Base-by-base conservation (phyloP, 2,113 vertebrate genomes). In the Probosciger aterrimus region DNA sequence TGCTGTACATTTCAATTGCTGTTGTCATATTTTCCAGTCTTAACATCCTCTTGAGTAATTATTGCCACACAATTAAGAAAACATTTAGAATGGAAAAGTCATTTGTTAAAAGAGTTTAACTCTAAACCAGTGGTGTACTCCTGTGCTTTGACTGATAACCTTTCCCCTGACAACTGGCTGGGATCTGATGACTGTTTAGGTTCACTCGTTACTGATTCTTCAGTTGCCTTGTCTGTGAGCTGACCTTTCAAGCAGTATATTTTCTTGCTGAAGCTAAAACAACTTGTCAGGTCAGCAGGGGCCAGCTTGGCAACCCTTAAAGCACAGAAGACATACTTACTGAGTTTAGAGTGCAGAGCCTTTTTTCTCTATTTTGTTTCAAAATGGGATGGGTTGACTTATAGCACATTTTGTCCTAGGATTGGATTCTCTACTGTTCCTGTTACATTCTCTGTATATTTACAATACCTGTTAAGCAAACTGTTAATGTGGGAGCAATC, bases 21-120 rank as follows among this genome's bases (percentile, higher is more conserved):
- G 52, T 79, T 96, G 57, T 95, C 84, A 91, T 93, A 94, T 93
- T 97, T 96, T 95, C 94, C 94, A 95, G 77, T 65, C 91, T 79
- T 82, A 96, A 87, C 78, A 68, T 85, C 63, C 75, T 53, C 63
- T 69, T 93, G 87, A 96, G 63, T 94, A 93, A 96, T 92, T 94
- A 93, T 73, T 88, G 70, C 90, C 28, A 47, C 31, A 76, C 81
- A 85, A 95, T 90, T 96, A 96, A 91, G 67, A 96, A 96, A 96
- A 95, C 20, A 96, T 95, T 93, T 82, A 17, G 94, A 95, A 93
- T 93, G 94, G 96, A 97, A 96, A 97, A 96, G 49, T 77, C 11
- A 95, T 97, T 96, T 94, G 67, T 94, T 94, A 88, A 27, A 76
- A 71, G 77, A 92, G 75, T 33, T 92, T 49, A 25, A n/a, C 53